These are phyloP conservation scores for Heliconius sara DNA, from an alignment of 2,888 invertebrate genomes.

Conservation along the genomic window DNA sequence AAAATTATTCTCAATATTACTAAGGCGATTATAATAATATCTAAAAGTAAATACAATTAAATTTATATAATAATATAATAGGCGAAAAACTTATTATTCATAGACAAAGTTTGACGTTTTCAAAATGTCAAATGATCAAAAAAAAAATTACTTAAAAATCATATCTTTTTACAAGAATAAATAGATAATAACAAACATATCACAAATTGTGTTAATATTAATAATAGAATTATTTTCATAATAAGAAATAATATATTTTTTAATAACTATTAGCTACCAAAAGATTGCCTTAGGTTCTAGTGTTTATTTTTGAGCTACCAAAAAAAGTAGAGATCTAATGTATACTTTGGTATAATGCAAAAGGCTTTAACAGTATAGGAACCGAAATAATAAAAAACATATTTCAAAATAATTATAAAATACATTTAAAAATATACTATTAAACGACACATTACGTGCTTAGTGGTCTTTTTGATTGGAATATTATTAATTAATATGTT, in stretches of 20 bases:
- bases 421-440: background rate
- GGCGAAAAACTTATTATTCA: slow-evolving; percentile 6
- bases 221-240: slow-evolving; percentile 11
- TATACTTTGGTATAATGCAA: slow-evolving; percentile 72
- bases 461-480: background rate
- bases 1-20: background rate
- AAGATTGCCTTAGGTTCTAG: slow-evolving; percentile 6
- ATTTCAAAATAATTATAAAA: background rate
- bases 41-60: background rate
- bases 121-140: background rate
- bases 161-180: slow-evolving; percentile 8
- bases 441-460: background rate
- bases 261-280: slow-evolving; percentile 20
- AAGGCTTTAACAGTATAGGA: slow-evolving; percentile 37
- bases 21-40: background rate
- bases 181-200: slow-evolving; percentile 13
- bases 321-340: slow-evolving; percentile 62
- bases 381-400: slow-evolving; percentile 3
- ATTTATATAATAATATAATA: background rate
- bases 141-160: background rate
- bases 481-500: background rate
- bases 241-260: slow-evolving; percentile 16
- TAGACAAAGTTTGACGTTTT: slow-evolving; percentile 3
- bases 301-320: slow-evolving; percentile 35
- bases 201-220: slow-evolving; percentile 12